Base-by-base conservation (phyloP, 2,888 invertebrate genomes). In the Mythimna vitellina region DNA sequence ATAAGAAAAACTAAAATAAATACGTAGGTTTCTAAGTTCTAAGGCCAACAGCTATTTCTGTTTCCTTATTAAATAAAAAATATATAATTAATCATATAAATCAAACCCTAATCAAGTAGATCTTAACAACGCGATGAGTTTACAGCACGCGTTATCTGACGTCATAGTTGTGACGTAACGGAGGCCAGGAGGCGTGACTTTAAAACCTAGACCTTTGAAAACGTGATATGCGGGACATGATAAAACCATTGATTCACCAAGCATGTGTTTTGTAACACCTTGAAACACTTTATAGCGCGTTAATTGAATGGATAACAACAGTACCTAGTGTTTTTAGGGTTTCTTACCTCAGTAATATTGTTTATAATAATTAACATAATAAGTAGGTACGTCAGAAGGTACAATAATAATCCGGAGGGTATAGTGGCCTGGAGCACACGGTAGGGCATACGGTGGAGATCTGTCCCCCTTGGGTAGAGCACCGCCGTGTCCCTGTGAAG, bases 121-220 rank as follows among this genome's bases (percentile, higher is more conserved):
- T 51, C 51, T 60, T 1, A 4, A 60, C 12, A 54, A 14, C 25
- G 49, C 32, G 53, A 61, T 73, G 74, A 61, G 56, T 64, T 38
- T 58, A 46, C 51, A 53, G 46, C 20, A 49, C 54, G 51, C 38
- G n/a, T 42, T 42, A 22, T 54, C 29, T 56, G 49, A 64, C 35
- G 46, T 54, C 58, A 69, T 10, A 3, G 0, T 12, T 35, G 51
- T 65, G 32, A 64, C 42, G 80, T 65, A 25, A 80, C 14, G 22
- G 54, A 57, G 17, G 17, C 46, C 46, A 20, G 17, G 7, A 20
- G 25, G 51, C 67, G 76, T 78, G 68, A 81, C 65, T 61, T 38
- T 20, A 68, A 61, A 80, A 38, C 80, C 80, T 80, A 78, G 75
- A 80, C 64, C 62, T 78, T 69, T 75, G n/a, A 42, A 25, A 70